Conservation (phyloP, 2,888 invertebrate genomes). For the Pterostichus niger region DNA sequence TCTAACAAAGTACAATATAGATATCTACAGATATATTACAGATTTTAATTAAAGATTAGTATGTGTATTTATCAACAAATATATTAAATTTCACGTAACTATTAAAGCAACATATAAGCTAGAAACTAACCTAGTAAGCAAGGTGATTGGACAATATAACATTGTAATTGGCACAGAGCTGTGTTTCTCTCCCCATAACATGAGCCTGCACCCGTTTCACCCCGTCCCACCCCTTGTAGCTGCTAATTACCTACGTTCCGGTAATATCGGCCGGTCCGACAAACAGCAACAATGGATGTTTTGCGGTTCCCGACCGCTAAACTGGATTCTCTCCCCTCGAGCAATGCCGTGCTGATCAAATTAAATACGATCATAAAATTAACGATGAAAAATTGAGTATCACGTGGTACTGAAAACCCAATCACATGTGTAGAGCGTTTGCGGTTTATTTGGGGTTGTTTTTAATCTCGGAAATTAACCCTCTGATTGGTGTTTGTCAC, state of each 20-base stretch:
- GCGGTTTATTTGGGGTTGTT: slow-evolving; percentile 42
- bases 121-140: neutral
- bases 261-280: slow-evolving; percentile 27
- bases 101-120: too few relatives aligned
- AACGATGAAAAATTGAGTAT: slow-evolving; percentile 40
- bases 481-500: neutral
- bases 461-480: slow-evolving; percentile 43
- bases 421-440: slow-evolving; percentile 30
- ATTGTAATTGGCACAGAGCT: slow-evolving; percentile 28
- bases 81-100: too few relatives aligned
- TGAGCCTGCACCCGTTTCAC: neutral
- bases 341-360: slow-evolving; percentile 1
- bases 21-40: too few relatives aligned
- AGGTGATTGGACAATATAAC: slow-evolving; percentile 45
- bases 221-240: neutral
- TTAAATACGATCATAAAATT: slow-evolving; percentile 43
- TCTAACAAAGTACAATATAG: too few relatives aligned
- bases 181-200: slow-evolving; percentile 18
- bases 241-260: slow-evolving; percentile 47
- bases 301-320: slow-evolving; percentile 24
- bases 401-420: slow-evolving; percentile 38
- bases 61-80: too few relatives aligned
- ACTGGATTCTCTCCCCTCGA: slow-evolving; percentile 3
- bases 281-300: slow-evolving; percentile 46
- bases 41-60: too few relatives aligned